These are phyloP conservation scores for Trichogramma dendrolimi DNA, from an alignment of 2,888 invertebrate genomes.

Conservation along the genomic window DNA sequence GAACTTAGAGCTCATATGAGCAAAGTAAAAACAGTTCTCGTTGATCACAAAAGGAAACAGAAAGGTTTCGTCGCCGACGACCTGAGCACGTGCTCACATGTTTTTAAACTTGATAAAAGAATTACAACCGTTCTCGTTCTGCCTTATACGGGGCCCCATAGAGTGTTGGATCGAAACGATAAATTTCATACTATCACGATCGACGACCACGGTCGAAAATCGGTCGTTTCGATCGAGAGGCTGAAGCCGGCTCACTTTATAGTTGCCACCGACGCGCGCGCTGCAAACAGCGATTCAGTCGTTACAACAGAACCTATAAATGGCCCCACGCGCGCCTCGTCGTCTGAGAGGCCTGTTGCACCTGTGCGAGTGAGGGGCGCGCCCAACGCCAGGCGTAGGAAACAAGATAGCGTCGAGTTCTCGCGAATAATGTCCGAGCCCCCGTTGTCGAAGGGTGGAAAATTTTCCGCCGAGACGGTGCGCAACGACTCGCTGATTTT, in stretches of 20 bases:
- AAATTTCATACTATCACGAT: neutral
- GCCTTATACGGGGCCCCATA: slow-evolving; percentile 28
- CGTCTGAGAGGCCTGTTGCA: no score
- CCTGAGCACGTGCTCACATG: slow-evolving; percentile 23
- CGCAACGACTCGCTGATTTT: no score
- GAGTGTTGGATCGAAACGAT: slow-evolving; percentile 14
- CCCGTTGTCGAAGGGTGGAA: no score
- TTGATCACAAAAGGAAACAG: slow-evolving; percentile 14
- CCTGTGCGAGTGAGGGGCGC: no score
- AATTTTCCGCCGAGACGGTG: no score
- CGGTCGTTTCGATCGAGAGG: neutral
- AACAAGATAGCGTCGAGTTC: no score
- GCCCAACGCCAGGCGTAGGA: no score
- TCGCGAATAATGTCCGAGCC: no score
- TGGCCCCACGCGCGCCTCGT: no score
- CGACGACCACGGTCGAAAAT: neutral
- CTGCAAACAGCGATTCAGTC: no score
- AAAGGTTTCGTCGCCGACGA: slow-evolving; percentile 25
- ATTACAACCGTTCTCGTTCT: slow-evolving; percentile 17
- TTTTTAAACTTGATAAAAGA: slow-evolving; percentile 24
- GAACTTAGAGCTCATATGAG: slow-evolving; percentile 13
- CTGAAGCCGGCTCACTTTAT: neutral
- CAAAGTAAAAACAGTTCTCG: slow-evolving; percentile 12
- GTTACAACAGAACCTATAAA: no score
- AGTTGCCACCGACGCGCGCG: no score